Evolutionary conservation across 2,888 invertebrate species (phyloP).

Genomic region (Agonopterix subpropinquella): DNA sequence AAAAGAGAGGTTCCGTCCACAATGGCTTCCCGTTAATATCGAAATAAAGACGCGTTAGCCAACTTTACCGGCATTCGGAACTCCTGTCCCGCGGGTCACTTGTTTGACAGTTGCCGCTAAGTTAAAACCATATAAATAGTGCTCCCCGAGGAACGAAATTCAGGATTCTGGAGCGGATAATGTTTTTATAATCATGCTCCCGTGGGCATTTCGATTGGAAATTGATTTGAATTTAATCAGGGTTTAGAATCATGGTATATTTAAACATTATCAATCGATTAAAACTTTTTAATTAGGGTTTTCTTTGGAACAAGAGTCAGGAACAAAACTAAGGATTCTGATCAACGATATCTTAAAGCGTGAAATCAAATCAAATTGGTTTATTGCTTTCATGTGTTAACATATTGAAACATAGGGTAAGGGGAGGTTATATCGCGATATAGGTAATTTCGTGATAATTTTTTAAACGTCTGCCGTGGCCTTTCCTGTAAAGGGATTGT

Average conservation of each 20-base stretch:
- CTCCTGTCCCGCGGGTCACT: conserved; percentile 41
- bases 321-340: too few relatives aligned
- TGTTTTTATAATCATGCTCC: conserved; percentile 36
- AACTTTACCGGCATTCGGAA: conserved; percentile 48
- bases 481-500: too few relatives aligned
- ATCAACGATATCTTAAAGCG: too few relatives aligned
- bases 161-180: conserved; percentile 36
- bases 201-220: conserved; percentile 9
- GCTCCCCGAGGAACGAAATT: conserved; percentile 43
- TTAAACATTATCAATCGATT: too few relatives aligned
- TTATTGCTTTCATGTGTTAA: too few relatives aligned
- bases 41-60: conserved; percentile 53
- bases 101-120: conserved; percentile 62
- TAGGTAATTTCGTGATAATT: too few relatives aligned
- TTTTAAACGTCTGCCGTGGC: too few relatives aligned
- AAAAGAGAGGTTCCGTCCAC: conserved; percentile 12
- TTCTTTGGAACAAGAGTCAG: too few relatives aligned
- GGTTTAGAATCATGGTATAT: neutral
- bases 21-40: conserved; percentile 37
- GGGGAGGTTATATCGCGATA: too few relatives aligned
- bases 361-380: too few relatives aligned
- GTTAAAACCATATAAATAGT: conserved; percentile 62
- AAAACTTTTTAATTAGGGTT: too few relatives aligned
- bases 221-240: conserved; percentile 4
- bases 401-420: too few relatives aligned